Base-by-base conservation (phyloP, 2,113 vertebrate species). In the Nerophis lumbriciformis region DNA sequence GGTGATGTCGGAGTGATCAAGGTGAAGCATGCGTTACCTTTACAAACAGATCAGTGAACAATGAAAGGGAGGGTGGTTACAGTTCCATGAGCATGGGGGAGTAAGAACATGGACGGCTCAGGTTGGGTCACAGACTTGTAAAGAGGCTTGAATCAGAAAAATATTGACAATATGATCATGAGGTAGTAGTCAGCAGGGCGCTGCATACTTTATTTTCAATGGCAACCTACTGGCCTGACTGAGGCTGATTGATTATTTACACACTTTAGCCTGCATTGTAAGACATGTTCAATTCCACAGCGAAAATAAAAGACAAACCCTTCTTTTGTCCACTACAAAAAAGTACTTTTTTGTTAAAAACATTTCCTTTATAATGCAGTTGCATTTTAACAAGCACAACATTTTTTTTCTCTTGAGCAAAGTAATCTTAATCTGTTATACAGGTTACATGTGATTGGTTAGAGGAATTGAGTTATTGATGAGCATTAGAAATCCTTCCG, bases 171-270 rank as follows among this genome's bases (percentile, higher is more conserved):
- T 61, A 77, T 77, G 74, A 80, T 80, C 68, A 84, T 88, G 90
- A 90, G 89, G 89, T 88, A 88, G 88, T 81, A 88, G 86, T 82
- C 88, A 89, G 82, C 85, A 85, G 84, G 78, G 75, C 59, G 86
- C 84, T 91, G 86, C 86, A 78, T 88, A 84, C 84, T 85, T 84
- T 73, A 68, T 80, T 83, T 83, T 78, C 74, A 74, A 76, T 83
- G 81, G 81, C 85, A 88, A 80, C 81, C 80, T 83, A 82, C 83
- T 86, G 82, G 48, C 65, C 66, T 49, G 59, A 48, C 42, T 68
- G 68, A 77, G 19, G 72, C 66, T 66, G 71, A 83, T 79, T 42
- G 39, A 81, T 86, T 28, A 89, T 87, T 85, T 87, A 85, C 83
- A 88, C 67, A 80, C 73, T 67, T 28, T 75, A 79, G 81, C 51